A percentile compares a stretch with the other conserved stretches of the same genome.
phyloP scores from a whole-genome alignment of 2,113 vertebrate genomes.

The Pollimyrus isidori region DNA sequence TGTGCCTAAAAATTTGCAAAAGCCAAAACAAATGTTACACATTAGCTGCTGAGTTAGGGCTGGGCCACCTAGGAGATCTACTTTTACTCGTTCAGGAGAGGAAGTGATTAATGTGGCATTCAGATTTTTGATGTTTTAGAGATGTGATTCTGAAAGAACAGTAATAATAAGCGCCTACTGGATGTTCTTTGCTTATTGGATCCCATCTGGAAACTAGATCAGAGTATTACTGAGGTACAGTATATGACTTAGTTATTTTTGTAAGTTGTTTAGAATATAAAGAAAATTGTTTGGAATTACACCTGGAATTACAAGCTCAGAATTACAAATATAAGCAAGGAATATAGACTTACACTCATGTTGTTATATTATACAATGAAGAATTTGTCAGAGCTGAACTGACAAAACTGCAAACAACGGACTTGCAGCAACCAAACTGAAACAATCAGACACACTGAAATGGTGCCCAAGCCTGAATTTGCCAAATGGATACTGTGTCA shows the following conservation, averaged over 20 bases:
- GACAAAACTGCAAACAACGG: too few species aligned
- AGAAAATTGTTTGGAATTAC: neutral
- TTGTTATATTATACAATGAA: neutral
- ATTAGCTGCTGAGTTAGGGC: neutral
- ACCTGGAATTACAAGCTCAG: neutral
- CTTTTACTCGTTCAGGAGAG: neutral
- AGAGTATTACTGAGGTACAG: neutral
- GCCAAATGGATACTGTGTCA: neutral
- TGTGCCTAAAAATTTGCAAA: neutral
- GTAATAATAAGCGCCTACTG: neutral
- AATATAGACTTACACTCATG: neutral
- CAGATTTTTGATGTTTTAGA: neutral
- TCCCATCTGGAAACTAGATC: neutral
- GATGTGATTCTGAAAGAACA: neutral
- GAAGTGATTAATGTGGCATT: neutral
- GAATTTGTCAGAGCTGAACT: neutral
- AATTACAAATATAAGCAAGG: neutral
- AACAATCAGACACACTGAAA: too few species aligned
- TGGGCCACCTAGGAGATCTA: neutral
- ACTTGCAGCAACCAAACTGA: too few species aligned
- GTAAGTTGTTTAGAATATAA: neutral
- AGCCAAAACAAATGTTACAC: neutral
- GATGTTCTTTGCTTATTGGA: neutral
- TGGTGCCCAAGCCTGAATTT: neutral
- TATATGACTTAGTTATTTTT: neutral